Conservation (phyloP, 2,888 invertebrate genomes). For the Drosophila siamana region DNA sequence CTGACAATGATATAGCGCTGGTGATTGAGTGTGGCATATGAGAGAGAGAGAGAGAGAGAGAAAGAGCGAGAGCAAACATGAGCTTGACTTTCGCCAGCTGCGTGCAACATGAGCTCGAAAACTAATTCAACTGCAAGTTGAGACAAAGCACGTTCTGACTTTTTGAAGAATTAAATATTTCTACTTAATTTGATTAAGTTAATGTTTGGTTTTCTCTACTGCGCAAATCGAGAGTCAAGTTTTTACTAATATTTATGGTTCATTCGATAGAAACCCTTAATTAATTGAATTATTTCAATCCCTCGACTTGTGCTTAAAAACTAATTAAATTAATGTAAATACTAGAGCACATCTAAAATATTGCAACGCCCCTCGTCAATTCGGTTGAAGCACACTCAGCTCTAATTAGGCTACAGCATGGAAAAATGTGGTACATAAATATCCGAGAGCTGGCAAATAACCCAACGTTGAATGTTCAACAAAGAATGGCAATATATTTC, state of each 20-base stretch:
- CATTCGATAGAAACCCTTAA: no score
- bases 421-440: not conserved
- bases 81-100: not conserved
- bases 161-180: no score
- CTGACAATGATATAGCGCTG: slow-evolving; percentile 26
- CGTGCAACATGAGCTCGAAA: slow-evolving; percentile 4
- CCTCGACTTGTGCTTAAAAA: not conserved
- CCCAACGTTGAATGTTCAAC: slow-evolving; percentile 12
- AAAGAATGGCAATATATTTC: slow-evolving; percentile 20
- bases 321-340: not conserved
- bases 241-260: no score
- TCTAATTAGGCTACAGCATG: slow-evolving; percentile 16
- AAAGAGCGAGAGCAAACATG: no score
- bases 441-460: not conserved
- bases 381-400: not conserved
- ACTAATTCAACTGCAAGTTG: slow-evolving; percentile 1
- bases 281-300: not conserved
- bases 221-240: no score
- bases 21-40: slow-evolving; percentile 18
- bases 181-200: no score
- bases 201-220: no score
- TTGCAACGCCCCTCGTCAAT: not conserved
- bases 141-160: not conserved
- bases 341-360: not conserved
- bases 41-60: no score